These are phyloP conservation scores for Burhinus oedicnemus DNA, from an alignment of 2,113 vertebrate genomes.

Conservation along the genomic window DNA sequence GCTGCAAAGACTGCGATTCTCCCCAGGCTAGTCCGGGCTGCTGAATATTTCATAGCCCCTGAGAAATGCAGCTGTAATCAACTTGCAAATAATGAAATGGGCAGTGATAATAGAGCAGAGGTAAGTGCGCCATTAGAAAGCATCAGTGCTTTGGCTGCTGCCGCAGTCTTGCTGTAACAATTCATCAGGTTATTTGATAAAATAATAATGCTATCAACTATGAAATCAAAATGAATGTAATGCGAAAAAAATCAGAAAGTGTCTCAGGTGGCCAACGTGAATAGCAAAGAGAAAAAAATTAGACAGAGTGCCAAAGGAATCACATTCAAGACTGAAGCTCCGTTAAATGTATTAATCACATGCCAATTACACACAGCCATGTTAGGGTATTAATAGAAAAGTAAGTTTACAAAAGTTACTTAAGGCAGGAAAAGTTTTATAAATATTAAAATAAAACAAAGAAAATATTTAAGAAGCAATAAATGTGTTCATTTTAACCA, in stretches of 20 bases:
- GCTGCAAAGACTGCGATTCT: not conserved
- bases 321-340: not conserved
- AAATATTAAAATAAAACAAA: not conserved
- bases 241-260: not conserved
- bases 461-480: not conserved
- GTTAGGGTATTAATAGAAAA: not conserved
- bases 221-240: not conserved
- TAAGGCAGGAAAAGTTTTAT: not conserved
- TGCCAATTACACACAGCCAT: not conserved
- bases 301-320: not conserved
- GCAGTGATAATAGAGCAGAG: slow-evolving; percentile 23
- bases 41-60: slow-evolving; percentile 64
- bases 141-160: not conserved
- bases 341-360: not conserved
- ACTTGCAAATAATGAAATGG: slow-evolving; percentile 65
- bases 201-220: slow-evolving; percentile 5
- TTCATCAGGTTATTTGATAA: slow-evolving; percentile 23
- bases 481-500: not conserved
- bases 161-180: not conserved
- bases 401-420: not conserved
- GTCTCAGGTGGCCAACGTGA: not conserved
- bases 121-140: slow-evolving; percentile 22
- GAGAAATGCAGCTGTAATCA: slow-evolving; percentile 57
- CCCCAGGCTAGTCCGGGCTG: not conserved
- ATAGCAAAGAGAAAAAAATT: not conserved